Evolutionary conservation across 2,797 vertebrate genomes (phyloP), one percentile per base, ranked within the genome.

Genomic region (Etheostoma nigrum): DNA sequence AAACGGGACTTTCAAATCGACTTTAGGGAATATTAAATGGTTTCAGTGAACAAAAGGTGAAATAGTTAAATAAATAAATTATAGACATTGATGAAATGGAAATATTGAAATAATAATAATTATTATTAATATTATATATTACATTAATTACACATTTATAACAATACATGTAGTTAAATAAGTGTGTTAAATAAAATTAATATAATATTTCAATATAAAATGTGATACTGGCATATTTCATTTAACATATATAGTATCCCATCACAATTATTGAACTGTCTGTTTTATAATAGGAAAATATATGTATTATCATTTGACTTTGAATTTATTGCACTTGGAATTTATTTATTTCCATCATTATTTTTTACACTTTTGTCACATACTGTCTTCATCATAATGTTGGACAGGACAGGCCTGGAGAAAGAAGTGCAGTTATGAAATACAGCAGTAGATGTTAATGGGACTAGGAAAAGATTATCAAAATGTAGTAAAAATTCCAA

Each of bases 1-100:
- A 68, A 54, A 53, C 6, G 1, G 3, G 68, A 55, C 21, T 82
- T 62, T 58, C 36, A 16, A 21, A 60, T 5, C 5, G 57, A 33
- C 13, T 49, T 74, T 15, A 53, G 2, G 65, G 0, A 1, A 74
- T 16, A 83, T 64, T 27, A 60, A 44, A 75, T 54, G 0, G 54
- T 36, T 52, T 44, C 0, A 63, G n/a, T 18, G 6, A 45, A 47
- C 9, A 36, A 11, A 42, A 57, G 36, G 36, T 11, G 36, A 40
- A 40, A 40, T 40, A 52, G 2, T 21, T 21, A 48, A 36, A 52
- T 12, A 44, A 8, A 44, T 57, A 30, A 10, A 33, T 44, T 10
- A 12, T 12, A 30, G n/a, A 33, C 10, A n/a, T 51, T 27, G 0
- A 65, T 16, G 33, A n/a, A 33, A 48, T 64, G 19, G 7, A 54